A percentile compares a stretch with the other conserved stretches of the same genome.
phyloP scores from a whole-genome alignment of 2,113 vertebrate species.

The Montifringilla adamsi region DNA sequence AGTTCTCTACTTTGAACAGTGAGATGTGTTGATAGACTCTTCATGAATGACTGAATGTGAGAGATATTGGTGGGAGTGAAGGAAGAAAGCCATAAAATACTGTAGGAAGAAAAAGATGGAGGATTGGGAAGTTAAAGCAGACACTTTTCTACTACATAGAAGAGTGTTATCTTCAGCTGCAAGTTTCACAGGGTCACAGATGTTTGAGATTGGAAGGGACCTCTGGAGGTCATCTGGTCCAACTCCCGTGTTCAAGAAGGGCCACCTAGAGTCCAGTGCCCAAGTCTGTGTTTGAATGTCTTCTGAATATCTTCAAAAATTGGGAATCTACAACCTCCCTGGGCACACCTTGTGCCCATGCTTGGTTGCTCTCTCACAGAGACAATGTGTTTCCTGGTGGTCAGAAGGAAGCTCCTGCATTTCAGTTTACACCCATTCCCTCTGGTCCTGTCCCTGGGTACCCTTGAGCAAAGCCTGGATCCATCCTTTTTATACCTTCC shows the following conservation, averaged over 20 bases:
- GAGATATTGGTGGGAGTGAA: neutral
- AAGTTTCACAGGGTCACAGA: neutral
- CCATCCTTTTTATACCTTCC: neutral
- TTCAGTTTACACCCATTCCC: neutral
- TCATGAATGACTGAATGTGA: neutral
- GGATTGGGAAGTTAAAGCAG: neutral
- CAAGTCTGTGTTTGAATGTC: rapidly evolving
- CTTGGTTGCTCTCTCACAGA: neutral
- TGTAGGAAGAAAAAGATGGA: neutral
- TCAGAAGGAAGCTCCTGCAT: neutral
- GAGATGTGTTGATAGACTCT: neutral
- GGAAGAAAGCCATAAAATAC: neutral
- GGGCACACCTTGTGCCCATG: neutral
- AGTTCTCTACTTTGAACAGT: neutral
- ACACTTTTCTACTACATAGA: neutral
- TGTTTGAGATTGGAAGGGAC: neutral
- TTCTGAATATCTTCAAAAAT: neutral
- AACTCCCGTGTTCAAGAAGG: neutral
- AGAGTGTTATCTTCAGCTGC: neutral
- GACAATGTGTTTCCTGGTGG: neutral
- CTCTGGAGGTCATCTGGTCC: neutral
- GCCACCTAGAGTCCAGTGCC: neutral
- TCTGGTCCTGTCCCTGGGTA: neutral
- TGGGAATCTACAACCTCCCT: neutral
- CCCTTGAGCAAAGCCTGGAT: neutral